phyloP scores from a whole-genome alignment of 2,888 invertebrate species.

The Drosophila prostipennis region DNA sequence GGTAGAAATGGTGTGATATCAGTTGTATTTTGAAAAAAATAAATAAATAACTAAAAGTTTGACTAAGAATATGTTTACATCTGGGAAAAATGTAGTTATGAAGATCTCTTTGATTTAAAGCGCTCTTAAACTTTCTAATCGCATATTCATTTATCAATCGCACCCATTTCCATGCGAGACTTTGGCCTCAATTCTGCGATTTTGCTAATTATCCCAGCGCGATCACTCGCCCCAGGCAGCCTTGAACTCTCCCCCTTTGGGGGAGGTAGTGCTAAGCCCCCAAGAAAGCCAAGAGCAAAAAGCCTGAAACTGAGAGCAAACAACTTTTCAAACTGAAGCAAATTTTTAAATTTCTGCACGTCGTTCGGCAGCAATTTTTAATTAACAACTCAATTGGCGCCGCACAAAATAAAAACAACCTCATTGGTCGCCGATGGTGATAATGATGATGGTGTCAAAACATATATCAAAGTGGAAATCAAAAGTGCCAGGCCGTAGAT shows the following conservation, averaged over 20 bases:
- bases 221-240: conserved; percentile 26
- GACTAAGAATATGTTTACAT: too few species aligned
- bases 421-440: conserved; percentile 17
- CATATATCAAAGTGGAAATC: conserved; percentile 76
- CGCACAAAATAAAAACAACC: conserved; percentile 14
- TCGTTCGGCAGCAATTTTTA: conserved; percentile 58
- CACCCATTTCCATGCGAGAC: conserved; percentile 1
- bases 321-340: conserved; percentile 27
- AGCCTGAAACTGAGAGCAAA: neutral
- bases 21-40: too few species aligned
- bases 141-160: conserved; percentile 19
- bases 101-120: neutral
- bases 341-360: conserved; percentile 61
- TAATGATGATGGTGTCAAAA: conserved; percentile 65
- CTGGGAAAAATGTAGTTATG: neutral
- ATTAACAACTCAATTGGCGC: conserved; percentile 76
- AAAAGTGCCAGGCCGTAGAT: conserved; percentile 48
- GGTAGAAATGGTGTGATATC: too few species aligned
- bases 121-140: conserved; percentile 1
- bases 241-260: conserved; percentile 20
- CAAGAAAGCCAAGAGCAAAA: neutral
- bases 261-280: neutral
- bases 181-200: conserved; percentile 24
- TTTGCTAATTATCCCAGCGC: conserved; percentile 43
- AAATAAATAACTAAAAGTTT: too few species aligned